Conservation (phyloP, 1,140 invertebrate genomes). For the Triops cancriformis region DNA sequence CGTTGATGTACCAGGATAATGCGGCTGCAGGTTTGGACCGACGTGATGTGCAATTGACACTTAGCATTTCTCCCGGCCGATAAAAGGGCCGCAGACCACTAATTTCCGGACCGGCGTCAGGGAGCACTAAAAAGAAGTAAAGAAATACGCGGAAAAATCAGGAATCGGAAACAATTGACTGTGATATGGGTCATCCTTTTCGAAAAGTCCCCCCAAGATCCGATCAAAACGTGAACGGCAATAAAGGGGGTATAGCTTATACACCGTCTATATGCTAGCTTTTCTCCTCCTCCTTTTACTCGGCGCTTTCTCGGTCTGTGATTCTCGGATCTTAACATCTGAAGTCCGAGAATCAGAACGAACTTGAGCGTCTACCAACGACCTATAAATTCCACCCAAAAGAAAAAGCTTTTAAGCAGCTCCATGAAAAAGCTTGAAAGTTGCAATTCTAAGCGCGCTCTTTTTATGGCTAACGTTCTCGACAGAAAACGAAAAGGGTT, state of each 20-base stretch:
- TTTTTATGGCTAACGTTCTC: background rate
- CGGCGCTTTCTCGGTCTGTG: background rate
- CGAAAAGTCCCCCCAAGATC: background rate
- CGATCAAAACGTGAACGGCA: background rate
- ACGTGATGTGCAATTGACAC: constrained; percentile 77
- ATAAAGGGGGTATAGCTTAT: background rate
- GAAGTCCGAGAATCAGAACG: background rate
- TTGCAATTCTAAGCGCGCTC: background rate
- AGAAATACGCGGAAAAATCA: constrained; percentile 23
- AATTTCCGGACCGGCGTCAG: constrained; percentile 70
- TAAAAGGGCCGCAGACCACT: constrained; percentile 66
- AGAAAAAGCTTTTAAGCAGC: constrained; percentile 14
- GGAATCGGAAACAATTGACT: background rate
- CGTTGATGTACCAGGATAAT: constrained; percentile 78
- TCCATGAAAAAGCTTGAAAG: background rate
- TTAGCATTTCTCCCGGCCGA: constrained; percentile 66
- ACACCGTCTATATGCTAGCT: background rate
- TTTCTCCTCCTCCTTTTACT: background rate
- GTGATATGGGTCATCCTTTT: background rate
- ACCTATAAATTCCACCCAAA: background rate
- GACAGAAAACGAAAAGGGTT: background rate
- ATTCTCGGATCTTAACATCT: background rate
- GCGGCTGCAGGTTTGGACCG: constrained; percentile 71
- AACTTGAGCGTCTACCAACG: constrained; percentile 5
- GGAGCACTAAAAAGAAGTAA: constrained; percentile 53